Conservation (phyloP, 2,888 invertebrate species). For the Aporophyla lueneburgensis region DNA sequence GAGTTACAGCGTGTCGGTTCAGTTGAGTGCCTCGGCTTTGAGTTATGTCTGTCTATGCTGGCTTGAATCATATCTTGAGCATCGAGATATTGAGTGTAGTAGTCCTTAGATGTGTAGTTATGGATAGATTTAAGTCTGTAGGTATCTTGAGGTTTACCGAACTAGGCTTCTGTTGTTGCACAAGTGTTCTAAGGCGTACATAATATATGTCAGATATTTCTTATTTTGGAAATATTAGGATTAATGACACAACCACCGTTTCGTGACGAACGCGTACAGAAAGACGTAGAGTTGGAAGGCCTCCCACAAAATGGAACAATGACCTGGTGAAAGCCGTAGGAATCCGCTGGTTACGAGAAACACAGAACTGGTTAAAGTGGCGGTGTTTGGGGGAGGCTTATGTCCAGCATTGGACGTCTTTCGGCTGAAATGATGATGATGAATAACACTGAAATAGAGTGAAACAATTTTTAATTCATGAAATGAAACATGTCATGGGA, state of each 20-base stretch:
- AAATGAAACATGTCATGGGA: no score
- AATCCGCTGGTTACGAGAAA: no score
- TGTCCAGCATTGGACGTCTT: no score
- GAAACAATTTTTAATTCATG: neutral
- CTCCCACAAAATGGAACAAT: no score
- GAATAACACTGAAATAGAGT: neutral
- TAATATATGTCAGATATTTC: neutral
- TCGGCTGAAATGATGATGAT: no score
- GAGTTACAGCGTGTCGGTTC: constrained; percentile 65
- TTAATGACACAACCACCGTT: neutral
- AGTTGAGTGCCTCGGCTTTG: constrained; percentile 62
- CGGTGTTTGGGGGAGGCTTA: no score
- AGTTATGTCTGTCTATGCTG: constrained; percentile 52
- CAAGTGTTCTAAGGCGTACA: no score
- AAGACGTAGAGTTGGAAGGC: no score
- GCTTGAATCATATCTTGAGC: constrained; percentile 49
- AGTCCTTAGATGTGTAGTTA: constrained; percentile 7
- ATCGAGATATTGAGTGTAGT: constrained; percentile 28
- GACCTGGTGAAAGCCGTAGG: no score
- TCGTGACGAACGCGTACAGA: no score
- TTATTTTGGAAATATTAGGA: neutral
- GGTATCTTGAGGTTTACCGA: constrained; percentile 5
- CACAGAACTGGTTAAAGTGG: no score
- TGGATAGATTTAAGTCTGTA: constrained; percentile 7
- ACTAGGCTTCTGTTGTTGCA: neutral